Evolutionary conservation across 2,888 invertebrate species (phyloP), one percentile per base, ranked within the genome.

Genomic region (Acleris holmiana): DNA sequence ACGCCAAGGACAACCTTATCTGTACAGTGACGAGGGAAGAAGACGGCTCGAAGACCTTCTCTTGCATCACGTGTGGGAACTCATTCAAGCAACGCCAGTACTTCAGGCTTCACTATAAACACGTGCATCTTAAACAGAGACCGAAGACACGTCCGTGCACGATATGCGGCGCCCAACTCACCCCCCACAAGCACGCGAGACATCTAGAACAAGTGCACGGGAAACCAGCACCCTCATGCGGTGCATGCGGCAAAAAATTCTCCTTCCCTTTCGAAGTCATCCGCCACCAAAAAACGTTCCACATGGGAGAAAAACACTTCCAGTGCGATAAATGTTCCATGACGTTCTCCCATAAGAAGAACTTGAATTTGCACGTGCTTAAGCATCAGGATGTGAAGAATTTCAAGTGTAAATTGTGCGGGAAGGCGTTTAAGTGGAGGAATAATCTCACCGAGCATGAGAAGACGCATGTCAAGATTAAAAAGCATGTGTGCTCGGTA

Each of bases 301-400:
- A 84, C 56, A 83, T 84, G 84, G 80, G 78, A 1, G 85, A 84
- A 47, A 80, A 73, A 35, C 68, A 69, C 3, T 77, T 73, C 55
- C 57, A 63, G 1, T 84, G 84, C 46, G 44, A 60, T 0, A 51
- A 70, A 2, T 84, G 84, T 54, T 70, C 74, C 0, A 66, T 76
- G 71, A 75, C 62, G 4, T 82, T 80, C 61, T 57, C 69, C 0
- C 51, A 55, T 47, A 60, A 60, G 51, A 47, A 73, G 53, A 50
- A 70, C 18, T 62, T 82, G 48, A 71, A 61, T 2, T 69, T 71
- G 0, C 85, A 85, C 55, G 59, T 49, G 13, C 21, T 67, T 2
- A 72, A 71, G 29, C 85, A 85, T 66, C 72, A 74, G 2, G 61
- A 77, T 0, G 69, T 72, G 3, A 79, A 77, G 29, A 72, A 74